phyloP scores from a whole-genome alignment of 2,888 invertebrate species.

The Rhopalosiphum nymphaeae region DNA sequence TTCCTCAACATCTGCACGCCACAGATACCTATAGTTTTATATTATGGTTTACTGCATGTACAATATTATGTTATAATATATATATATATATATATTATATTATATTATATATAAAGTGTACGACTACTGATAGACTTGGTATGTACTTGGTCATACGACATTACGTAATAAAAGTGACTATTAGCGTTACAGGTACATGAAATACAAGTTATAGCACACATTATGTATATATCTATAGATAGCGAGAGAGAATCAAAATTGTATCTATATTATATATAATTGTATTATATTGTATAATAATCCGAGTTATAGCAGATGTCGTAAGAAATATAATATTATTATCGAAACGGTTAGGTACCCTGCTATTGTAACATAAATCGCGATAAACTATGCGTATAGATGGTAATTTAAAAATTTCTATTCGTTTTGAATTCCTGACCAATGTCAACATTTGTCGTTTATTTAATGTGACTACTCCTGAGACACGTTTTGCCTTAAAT shows the following conservation, averaged over 20 bases:
- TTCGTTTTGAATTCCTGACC: not conserved
- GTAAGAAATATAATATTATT: not conserved
- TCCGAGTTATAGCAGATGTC: not conserved
- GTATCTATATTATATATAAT: not conserved
- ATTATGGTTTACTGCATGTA: not conserved
- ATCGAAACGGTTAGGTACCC: not conserved
- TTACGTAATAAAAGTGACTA: not conserved
- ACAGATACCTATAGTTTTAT: not conserved
- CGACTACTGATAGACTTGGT: not conserved
- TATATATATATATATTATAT: not conserved
- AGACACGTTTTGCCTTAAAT: not conserved
- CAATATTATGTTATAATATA: not conserved
- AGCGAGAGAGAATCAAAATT: not conserved
- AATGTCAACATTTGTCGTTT: not conserved
- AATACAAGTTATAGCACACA: not conserved
- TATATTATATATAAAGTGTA: not conserved
- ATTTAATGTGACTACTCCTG: not conserved
- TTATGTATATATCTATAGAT: not conserved
- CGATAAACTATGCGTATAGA: not conserved
- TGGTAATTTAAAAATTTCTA: not conserved
- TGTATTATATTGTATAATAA: slow-evolving; percentile 10
- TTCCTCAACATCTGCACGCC: not conserved
- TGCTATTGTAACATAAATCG: not conserved
- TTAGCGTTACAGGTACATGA: not conserved
- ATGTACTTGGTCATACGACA: not conserved